Evolutionary conservation across 2,888 invertebrate species (phyloP).

Genomic region (Drosophila eohydei): DNA sequence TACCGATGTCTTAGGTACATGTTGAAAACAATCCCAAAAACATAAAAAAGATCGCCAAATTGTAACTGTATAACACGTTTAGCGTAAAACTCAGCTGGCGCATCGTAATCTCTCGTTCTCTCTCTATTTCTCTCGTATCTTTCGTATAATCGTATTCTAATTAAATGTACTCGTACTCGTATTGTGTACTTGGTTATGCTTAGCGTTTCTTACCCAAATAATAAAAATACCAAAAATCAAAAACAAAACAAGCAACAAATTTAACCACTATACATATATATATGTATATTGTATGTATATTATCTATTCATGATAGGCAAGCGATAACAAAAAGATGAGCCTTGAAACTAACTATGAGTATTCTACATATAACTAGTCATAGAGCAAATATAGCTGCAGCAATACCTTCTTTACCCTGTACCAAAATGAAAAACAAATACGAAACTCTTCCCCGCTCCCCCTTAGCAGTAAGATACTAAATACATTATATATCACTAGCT

Average conservation of each 20-base stretch:
- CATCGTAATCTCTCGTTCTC: conserved; percentile 52
- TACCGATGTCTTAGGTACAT: conserved; percentile 65
- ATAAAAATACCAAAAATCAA: conserved; percentile 3
- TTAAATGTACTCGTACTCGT: conserved; percentile 67
- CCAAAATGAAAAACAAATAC: conserved; percentile 11
- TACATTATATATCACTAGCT: conserved; percentile 14
- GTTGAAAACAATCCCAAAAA: conserved; percentile 26
- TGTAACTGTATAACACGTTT: conserved; percentile 66
- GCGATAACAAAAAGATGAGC: conserved; percentile 7
- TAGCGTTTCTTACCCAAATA: conserved; percentile 67
- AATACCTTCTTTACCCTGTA: conserved; percentile 12
- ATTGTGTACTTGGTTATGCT: conserved; percentile 67
- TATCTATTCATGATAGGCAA: conserved; percentile 29
- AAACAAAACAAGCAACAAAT: conserved; percentile 14
- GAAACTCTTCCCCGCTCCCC: conserved; percentile 5
- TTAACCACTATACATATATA: conserved; percentile 23
- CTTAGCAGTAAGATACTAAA: conserved; percentile 51
- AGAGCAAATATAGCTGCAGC: conserved; percentile 43
- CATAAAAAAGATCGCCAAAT: conserved; percentile 34
- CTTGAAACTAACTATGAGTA: conserved; percentile 36
- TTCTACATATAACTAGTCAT: conserved; percentile 22
- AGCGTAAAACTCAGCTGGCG: conserved; percentile 68
- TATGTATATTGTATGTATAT: conserved; percentile 13
- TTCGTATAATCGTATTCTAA: conserved; percentile 68
- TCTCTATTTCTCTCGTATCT: conserved; percentile 51